A percentile compares a stretch with the other conserved stretches of the same genome.
Evolutionary conservation across 2,888 invertebrate species (phyloP).

Genomic region (Nowickia ferox): DNA sequence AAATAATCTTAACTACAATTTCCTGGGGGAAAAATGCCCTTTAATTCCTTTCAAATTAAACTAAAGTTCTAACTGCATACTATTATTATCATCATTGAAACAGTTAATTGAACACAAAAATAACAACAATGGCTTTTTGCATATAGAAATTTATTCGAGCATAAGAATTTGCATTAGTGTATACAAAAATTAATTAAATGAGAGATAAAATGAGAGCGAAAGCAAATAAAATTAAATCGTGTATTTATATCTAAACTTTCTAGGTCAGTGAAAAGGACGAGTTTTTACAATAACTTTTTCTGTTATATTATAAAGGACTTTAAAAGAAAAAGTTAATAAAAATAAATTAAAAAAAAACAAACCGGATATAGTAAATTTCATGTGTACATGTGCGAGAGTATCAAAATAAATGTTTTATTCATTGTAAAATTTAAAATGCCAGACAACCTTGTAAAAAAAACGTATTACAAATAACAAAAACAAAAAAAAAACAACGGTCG

Average conservation of each 20-base stretch:
- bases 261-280: conserved; percentile 40
- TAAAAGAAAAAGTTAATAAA: not conserved
- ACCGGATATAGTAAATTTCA: conserved; percentile 8
- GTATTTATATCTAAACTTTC: conserved; percentile 49
- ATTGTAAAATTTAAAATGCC: not conserved
- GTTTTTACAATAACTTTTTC: not conserved
- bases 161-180: conserved; percentile 27
- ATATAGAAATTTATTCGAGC: conserved; percentile 14
- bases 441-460: conserved; percentile 11
- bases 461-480: not conserved
- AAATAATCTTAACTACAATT: not conserved
- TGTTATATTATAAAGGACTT: not conserved
- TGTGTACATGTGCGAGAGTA: not conserved
- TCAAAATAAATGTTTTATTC: conserved; percentile 1
- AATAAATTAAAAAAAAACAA: conserved; percentile 7
- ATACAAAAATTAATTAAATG: not conserved
- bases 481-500: not conserved
- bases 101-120: conserved; percentile 15
- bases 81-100: conserved; percentile 6
- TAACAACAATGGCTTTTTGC: not conserved
- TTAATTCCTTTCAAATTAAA: not conserved
- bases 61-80: not conserved
- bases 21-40: not conserved
- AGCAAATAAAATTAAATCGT: not conserved
- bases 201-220: not conserved